A percentile compares a stretch with the other conserved stretches of the same genome.
Evolutionary conservation across 1,140 invertebrate species (phyloP).

Genomic region (Drosophila chauvacae): DNA sequence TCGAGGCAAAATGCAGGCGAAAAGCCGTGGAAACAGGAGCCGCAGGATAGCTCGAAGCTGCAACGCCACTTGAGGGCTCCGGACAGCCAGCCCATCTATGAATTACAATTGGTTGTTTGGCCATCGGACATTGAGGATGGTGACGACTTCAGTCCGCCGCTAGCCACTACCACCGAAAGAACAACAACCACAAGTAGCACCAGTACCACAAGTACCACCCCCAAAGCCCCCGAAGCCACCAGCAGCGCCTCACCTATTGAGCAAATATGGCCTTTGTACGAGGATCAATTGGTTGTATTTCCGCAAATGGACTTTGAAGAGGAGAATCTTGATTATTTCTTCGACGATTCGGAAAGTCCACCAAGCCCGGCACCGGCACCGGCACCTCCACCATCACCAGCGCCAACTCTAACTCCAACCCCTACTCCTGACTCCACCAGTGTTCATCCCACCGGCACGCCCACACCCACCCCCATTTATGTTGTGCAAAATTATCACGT

Average conservation of each 20-base stretch:
- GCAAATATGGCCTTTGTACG: slow-evolving; percentile 64
- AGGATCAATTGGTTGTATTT: slow-evolving; percentile 81
- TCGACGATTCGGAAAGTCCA: slow-evolving; percentile 50
- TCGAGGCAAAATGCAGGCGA: slow-evolving; percentile 16
- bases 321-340: slow-evolving; percentile 81
- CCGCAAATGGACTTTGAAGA: slow-evolving; percentile 80
- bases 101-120: slow-evolving; percentile 83
- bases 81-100: slow-evolving; percentile 75
- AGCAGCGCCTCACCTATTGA: slow-evolving; percentile 25
- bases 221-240: background rate
- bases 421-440: slow-evolving; percentile 8
- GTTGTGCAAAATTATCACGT: slow-evolving; percentile 71
- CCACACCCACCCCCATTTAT: slow-evolving; percentile 41
- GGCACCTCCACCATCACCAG: slow-evolving; percentile 4
- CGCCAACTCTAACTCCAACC: background rate
- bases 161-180: slow-evolving; percentile 31
- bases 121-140: slow-evolving; percentile 68
- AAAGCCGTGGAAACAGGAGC: background rate
- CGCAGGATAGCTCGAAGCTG: slow-evolving; percentile 12
- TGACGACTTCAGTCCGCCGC: slow-evolving; percentile 43
- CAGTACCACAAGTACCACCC: slow-evolving; percentile 12
- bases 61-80: slow-evolving; percentile 54
- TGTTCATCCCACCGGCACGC: slow-evolving; percentile 10
- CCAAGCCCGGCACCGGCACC: slow-evolving; percentile 15
- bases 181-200: slow-evolving; percentile 18